Evolutionary conservation across 2,888 invertebrate genomes (phyloP), one percentile per base, ranked within the genome.

Genomic region (Hofmannophila pseudospretella): DNA sequence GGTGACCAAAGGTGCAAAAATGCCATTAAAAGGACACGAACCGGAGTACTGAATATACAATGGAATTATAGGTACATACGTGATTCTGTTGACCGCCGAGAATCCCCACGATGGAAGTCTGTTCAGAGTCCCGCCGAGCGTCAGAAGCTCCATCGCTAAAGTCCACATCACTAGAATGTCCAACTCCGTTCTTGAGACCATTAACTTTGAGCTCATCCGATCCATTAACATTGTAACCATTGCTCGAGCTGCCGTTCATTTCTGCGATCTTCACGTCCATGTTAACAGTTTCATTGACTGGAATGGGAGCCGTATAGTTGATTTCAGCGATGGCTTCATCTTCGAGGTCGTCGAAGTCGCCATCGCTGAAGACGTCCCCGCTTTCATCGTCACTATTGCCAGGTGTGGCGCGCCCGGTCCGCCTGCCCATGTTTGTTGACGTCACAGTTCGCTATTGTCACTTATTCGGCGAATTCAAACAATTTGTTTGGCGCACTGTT

Each of bases 31-130:
- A 33, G 16, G 9, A 32, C 11, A 38, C 36, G 33, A 26, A 22
- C 22, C 25, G 31, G 14, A 20, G n/a, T 12, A 23, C 34, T n/a
- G 9, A 22, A 12, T 12, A n/a, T 7, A 12, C 27, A 27, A 10
- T 4, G 7, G 7, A 3, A 28, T 13, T 10, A 14, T 1, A 10
- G 36, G 49, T 72, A 82, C 88, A 44, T 86, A 89, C 89, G 71
- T 88, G 77, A 55, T 75, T 80, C 36, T 87, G 86, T 54, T 86
- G 88, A 47, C 80, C 86, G 39, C 88, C 88, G 23, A 89, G 73
- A 53, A 88, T 88, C 38, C 87, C 88, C 33, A 89, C 82, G 47
- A 89, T 88, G 34, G 82, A 86, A 32, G 81, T 80, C 80, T 28
- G 75, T 69, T 80, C 76, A n/a, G 79, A 75, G 49, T 80, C 80